Conservation (phyloP, 2,888 invertebrate genomes). For the Caenorhabditis drosophilae region DNA sequence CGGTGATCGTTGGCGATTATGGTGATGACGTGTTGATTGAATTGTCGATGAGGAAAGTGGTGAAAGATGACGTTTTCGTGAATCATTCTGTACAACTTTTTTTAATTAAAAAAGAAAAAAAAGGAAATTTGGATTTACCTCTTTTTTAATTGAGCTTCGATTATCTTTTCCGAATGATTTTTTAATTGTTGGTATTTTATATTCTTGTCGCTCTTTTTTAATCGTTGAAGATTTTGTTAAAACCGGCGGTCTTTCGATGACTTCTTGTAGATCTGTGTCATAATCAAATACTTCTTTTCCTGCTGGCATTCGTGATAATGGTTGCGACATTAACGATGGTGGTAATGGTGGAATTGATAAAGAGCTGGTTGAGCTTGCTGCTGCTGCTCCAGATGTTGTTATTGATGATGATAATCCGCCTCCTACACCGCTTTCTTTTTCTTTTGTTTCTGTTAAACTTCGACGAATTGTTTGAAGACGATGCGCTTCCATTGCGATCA, state of each 20-base stretch:
- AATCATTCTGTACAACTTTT: not conserved
- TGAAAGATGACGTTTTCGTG: not conserved
- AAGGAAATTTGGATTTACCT: no score
- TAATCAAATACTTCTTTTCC: conserved; percentile 30
- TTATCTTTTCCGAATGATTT: conserved; percentile 26
- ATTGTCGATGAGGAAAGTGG: no score
- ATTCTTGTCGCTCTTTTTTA: conserved; percentile 28
- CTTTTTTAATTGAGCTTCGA: no score
- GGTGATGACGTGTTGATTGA: conserved; percentile 6
- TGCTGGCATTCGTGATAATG: conserved; percentile 15
- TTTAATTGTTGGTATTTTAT: conserved; percentile 34
- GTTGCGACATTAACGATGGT: not conserved
- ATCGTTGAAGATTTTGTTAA: conserved; percentile 5
- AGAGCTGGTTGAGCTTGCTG: not conserved
- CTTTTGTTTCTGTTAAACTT: conserved; percentile 39
- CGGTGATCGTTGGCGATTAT: conserved; percentile 11
- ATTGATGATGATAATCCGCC: no score
- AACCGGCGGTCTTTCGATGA: not conserved
- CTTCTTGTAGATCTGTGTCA: conserved; percentile 13
- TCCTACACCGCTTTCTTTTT: conserved; percentile 3
- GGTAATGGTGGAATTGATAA: conserved; percentile 1
- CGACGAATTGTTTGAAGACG: conserved; percentile 47
- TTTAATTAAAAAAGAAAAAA: no score
- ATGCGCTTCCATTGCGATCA: conserved; percentile 43
- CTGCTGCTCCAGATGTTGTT: no score